These are phyloP conservation scores for Cartodere bifasciata DNA, from an alignment of 2,888 invertebrate genomes.

Conservation along the genomic window DNA sequence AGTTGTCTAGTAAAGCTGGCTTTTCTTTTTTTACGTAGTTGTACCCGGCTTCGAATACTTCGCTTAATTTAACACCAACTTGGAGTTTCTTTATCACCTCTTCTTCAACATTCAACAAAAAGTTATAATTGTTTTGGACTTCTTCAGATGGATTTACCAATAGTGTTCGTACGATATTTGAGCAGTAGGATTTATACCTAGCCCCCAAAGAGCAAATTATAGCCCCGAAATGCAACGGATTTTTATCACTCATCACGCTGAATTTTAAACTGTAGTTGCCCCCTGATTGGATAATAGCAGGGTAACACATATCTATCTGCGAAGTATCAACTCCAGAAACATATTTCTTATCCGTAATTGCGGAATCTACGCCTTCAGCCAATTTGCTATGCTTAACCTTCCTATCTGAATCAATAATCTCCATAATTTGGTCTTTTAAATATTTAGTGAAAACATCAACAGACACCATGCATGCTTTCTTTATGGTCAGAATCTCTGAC, in stretches of 20 bases:
- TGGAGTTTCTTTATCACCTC: constrained; percentile 75
- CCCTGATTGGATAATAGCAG: constrained; percentile 97
- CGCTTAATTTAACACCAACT: constrained; percentile 69
- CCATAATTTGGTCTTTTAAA: constrained; percentile 95
- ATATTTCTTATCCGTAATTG: constrained; percentile 91
- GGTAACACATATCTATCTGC: constrained; percentile 95
- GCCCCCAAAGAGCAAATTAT: constrained; percentile 92
- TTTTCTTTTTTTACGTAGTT: constrained; percentile 76
- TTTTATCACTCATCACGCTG: constrained; percentile 89
- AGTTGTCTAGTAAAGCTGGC: constrained; percentile 70
- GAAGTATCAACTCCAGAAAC: constrained; percentile 79
- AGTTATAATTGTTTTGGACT: constrained; percentile 81
- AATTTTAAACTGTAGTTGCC: constrained; percentile 92
- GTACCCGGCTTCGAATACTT: constrained; percentile 77
- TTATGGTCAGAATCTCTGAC: constrained; percentile 74
- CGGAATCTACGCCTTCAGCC: constrained; percentile 88
- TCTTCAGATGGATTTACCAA: constrained; percentile 83
- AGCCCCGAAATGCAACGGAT: constrained; percentile 86
- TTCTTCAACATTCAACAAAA: constrained; percentile 79
- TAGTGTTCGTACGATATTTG: constrained; percentile 92
- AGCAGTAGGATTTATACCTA: constrained; percentile 95
- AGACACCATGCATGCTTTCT: constrained; percentile 85
- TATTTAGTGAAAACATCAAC: constrained; percentile 94
- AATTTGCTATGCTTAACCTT: constrained; percentile 94
- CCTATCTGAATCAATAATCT: constrained; percentile 96